Conservation (phyloP, 2,797 vertebrate genomes). For the Hypotaenidia okinawae region DNA sequence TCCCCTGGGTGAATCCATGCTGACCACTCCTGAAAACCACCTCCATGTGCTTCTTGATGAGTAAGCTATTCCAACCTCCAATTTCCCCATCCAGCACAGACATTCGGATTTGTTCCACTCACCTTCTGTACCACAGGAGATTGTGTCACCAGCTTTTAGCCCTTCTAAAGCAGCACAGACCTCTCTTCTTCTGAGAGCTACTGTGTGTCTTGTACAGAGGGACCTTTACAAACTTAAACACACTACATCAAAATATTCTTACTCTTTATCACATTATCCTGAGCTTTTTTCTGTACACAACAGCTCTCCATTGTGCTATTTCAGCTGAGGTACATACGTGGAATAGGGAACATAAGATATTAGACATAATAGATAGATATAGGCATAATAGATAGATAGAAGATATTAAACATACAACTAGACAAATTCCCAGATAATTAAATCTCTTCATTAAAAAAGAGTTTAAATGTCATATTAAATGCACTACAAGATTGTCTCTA, state of each 20-base stretch:
- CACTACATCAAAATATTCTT: not conserved
- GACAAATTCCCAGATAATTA: not conserved
- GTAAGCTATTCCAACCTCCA: not conserved
- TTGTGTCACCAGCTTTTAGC: not conserved
- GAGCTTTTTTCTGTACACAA: not conserved
- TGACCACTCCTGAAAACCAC: too few relatives aligned
- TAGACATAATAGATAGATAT: not conserved
- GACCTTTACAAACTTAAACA: not conserved
- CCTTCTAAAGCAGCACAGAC: not conserved
- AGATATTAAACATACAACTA: not conserved
- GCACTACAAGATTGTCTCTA: not conserved
- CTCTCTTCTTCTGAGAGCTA: not conserved
- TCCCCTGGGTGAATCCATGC: too few relatives aligned
- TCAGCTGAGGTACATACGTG: rapidly evolving
- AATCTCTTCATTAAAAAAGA: not conserved
- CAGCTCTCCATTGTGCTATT: not conserved
- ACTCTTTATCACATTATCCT: not conserved
- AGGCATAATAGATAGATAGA: not conserved
- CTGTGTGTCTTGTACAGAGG: not conserved
- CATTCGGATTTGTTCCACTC: not conserved
- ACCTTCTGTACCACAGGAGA: not conserved
- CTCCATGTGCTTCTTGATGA: too few relatives aligned
- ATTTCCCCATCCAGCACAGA: not conserved
- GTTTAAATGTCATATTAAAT: not conserved
- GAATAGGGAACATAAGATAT: not conserved